Conservation (phyloP, 2,113 vertebrate species). For the Chinchilla lanigera region DNA sequence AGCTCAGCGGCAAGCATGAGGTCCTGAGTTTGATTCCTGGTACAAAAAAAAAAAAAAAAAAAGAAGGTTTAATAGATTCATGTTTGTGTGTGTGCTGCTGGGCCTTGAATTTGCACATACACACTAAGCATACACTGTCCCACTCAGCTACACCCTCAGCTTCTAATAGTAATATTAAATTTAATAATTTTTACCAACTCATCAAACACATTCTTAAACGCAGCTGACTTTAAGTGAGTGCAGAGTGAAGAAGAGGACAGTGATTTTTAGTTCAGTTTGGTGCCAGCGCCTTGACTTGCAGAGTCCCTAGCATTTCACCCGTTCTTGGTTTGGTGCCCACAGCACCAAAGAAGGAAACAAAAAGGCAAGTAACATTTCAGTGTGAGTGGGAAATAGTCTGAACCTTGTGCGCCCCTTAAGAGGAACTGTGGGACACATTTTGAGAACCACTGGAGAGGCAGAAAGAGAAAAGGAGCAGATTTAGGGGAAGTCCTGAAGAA, state of each 20-base stretch:
- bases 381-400: background rate
- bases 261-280: background rate
- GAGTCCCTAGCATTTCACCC: background rate
- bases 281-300: background rate
- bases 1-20: too few species aligned
- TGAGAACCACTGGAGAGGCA: background rate
- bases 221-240: background rate
- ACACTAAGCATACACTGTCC: background rate
- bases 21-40: too few species aligned
- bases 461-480: background rate
- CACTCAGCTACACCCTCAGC: background rate
- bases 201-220: background rate
- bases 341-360: background rate
- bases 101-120: background rate
- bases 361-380: background rate
- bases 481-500: background rate
- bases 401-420: background rate
- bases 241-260: background rate
- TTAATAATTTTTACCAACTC: background rate
- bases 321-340: background rate
- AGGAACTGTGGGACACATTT: background rate
- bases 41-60: too few species aligned
- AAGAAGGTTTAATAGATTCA: too few species aligned
- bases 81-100: background rate
- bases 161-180: background rate